phyloP scores from a whole-genome alignment of 2,888 invertebrate species.

The Drosophila silvestris region DNA sequence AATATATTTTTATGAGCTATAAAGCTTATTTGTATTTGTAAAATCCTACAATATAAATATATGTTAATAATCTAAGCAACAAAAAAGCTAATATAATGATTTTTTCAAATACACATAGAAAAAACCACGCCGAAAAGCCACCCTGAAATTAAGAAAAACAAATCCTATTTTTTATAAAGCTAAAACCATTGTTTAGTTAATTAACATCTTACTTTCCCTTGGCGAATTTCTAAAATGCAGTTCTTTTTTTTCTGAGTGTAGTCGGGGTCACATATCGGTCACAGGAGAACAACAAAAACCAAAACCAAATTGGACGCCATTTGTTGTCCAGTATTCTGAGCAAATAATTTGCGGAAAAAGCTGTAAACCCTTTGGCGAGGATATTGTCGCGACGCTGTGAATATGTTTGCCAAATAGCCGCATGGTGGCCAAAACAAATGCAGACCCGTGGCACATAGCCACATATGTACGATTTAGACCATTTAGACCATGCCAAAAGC shows the following conservation, averaged over 20 bases:
- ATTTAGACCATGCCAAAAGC: slow-evolving; percentile 36
- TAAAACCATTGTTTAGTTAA: neutral
- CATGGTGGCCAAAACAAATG: slow-evolving; percentile 54
- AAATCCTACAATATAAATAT: neutral
- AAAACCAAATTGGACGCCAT: slow-evolving; percentile 27
- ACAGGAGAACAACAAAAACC: slow-evolving; percentile 38
- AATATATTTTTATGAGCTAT: too few relatives aligned
- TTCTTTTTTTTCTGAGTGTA: neutral
- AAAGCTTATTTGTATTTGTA: too few relatives aligned
- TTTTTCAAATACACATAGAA: neutral
- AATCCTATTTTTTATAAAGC: neutral
- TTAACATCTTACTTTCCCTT: neutral
- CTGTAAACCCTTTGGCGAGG: slow-evolving; percentile 54
- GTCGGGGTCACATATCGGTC: slow-evolving; percentile 72
- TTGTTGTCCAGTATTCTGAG: slow-evolving; percentile 17
- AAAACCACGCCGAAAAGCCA: neutral
- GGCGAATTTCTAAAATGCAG: neutral
- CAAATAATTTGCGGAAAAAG: slow-evolving; percentile 49
- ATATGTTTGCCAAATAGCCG: slow-evolving; percentile 72
- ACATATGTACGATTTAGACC: neutral
- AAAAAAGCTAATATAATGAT: neutral
- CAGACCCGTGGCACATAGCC: slow-evolving; percentile 29
- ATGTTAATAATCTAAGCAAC: neutral
- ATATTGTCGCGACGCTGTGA: slow-evolving; percentile 45
- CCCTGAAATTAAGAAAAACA: neutral